Evolutionary conservation across 2,797 vertebrate species (phyloP).

Genomic region (Zenarchopterus dispar): DNA sequence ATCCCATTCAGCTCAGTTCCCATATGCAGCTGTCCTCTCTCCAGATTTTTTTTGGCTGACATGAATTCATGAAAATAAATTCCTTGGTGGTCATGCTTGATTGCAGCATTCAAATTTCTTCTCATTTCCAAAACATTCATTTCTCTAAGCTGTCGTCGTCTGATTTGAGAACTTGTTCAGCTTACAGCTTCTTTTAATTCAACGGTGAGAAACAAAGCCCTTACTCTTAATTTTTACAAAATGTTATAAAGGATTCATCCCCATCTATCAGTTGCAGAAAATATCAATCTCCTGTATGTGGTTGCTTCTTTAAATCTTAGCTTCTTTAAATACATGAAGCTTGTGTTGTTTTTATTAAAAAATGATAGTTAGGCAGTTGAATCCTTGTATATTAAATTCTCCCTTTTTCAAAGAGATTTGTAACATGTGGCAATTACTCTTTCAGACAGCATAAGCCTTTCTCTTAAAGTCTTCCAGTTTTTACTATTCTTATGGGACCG

Average conservation of each 20-base stretch:
- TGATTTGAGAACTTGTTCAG: slow-evolving; percentile 38
- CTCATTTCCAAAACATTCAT: slow-evolving; percentile 43
- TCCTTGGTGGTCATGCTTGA: slow-evolving; percentile 37
- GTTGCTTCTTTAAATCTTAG: neutral
- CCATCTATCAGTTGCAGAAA: no score
- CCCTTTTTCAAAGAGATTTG: neutral
- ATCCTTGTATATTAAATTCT: neutral
- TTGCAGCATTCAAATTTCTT: slow-evolving; percentile 40
- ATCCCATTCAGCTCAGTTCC: slow-evolving; percentile 39
- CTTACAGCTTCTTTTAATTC: slow-evolving; percentile 32
- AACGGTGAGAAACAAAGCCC: slow-evolving; percentile 6
- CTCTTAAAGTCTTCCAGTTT: neutral
- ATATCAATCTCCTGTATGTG: neutral
- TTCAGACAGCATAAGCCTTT: neutral
- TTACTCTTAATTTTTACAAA: no score
- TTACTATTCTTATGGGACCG: neutral
- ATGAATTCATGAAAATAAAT: slow-evolving; percentile 53
- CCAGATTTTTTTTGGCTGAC: slow-evolving; percentile 28
- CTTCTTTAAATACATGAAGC: no score
- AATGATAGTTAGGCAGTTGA: neutral
- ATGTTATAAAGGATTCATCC: slow-evolving; percentile 11
- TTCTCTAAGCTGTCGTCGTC: slow-evolving; percentile 43
- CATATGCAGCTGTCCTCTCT: slow-evolving; percentile 44
- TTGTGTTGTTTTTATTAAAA: neutral
- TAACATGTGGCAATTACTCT: neutral